These are phyloP conservation scores for Folsomia manolachei DNA, from an alignment of 2,888 invertebrate genomes.

Conservation along the genomic window DNA sequence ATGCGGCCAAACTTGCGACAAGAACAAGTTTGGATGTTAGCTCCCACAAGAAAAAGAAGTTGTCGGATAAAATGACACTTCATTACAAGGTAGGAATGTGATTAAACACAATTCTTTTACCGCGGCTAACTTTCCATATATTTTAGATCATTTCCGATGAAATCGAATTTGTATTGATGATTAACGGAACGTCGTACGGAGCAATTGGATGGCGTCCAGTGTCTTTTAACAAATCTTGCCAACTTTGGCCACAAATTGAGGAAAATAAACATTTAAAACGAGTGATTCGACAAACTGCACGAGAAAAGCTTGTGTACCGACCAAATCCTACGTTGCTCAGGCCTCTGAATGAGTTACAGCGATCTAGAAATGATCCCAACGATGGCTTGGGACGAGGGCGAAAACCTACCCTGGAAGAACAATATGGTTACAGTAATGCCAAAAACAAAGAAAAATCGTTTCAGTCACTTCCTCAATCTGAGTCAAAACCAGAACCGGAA, in stretches of 20 bases:
- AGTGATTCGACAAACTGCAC: conserved; percentile 9
- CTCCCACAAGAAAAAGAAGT: conserved; percentile 28
- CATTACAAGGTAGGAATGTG: conserved; percentile 42
- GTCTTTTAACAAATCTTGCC: conserved; percentile 28
- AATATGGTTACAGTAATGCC: no score
- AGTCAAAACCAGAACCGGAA: conserved; percentile 42
- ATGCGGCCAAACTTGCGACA: conserved; percentile 27
- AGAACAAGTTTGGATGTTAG: conserved; percentile 31
- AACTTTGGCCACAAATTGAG: conserved; percentile 27
- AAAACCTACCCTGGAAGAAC: neutral
- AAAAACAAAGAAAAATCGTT: conserved; percentile 53
- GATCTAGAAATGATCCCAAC: neutral
- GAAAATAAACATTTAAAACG: neutral
- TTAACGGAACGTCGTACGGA: conserved; percentile 83
- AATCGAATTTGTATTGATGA: conserved; percentile 67
- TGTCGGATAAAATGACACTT: conserved; percentile 38
- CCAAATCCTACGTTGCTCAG: conserved; percentile 31
- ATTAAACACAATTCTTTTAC: no score
- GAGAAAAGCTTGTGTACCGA: conserved; percentile 7
- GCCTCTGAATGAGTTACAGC: conserved; percentile 15
- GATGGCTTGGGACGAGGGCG: neutral
- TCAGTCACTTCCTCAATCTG: conserved; percentile 34
- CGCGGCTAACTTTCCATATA: no score
- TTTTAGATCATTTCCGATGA: no score
- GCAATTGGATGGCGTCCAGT: conserved; percentile 88